Evolutionary conservation across 2,888 invertebrate species (phyloP), one percentile per base, ranked within the genome.

Genomic region (Platycheirus rosarum): DNA sequence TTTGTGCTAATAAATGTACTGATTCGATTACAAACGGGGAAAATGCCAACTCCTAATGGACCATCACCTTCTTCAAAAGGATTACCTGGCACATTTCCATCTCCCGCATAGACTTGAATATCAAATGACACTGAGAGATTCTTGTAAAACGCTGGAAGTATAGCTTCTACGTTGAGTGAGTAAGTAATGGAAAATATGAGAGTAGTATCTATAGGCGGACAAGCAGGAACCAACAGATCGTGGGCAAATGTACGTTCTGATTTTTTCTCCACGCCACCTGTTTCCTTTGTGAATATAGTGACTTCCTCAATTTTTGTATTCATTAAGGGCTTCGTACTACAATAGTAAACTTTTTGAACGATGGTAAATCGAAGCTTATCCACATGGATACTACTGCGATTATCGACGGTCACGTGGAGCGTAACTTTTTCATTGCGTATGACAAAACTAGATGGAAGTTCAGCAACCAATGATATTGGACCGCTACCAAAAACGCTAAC

Each of bases 241-340:
- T 91, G 90, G 40, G 91, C 90, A 84, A 90, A 91, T 23, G 88
- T 88, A 18, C 90, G 88, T 65, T 89, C 89, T 14, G 88, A 88
- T 85, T 90, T 90, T 80, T 90, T 90, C 14, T 88, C 87, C 53
- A 90, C 89, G 0, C 89, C 87, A 0, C 90, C 90, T 0, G 90
- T 89, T 85, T 90, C 91, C 84, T 90, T 90, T 48, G 86, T 89
- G 60, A 88, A 88, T 69, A 90, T 86, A 9, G 87, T 86, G 14
- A 88, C 79, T 32, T 88, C 86, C 84, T 90, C 90, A 18, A 87
- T 85, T 84, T 89, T 90, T 18, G 87, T 87, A 26, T 88, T 86
- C 4, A 87, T 84, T 48, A 89, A 62, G 1, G 90, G 90, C 14
- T 88, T 86, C 53, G 88, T 88, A 69, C 90, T 90, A 35, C 86